Percentiles rank a stretch among this genome's conserved stretches.
These are phyloP conservation scores for Mesochorus sp. DNA, from an alignment of 2,888 invertebrate genomes.

Conservation along the genomic window DNA sequence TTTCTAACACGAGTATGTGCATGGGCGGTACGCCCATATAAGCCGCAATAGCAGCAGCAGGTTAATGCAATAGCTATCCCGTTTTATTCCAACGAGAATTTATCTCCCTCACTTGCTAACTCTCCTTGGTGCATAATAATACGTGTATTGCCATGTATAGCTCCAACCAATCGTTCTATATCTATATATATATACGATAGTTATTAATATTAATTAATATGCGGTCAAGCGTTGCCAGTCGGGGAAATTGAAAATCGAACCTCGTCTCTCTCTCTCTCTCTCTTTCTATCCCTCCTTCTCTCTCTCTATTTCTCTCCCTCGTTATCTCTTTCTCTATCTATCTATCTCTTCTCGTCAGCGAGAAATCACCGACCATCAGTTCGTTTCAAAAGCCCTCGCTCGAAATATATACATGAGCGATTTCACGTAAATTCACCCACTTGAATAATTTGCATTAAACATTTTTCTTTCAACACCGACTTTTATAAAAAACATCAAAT, in stretches of 20 bases:
- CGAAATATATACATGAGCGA: not conserved
- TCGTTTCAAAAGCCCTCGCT: conserved; percentile 6
- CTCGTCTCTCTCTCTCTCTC: not conserved
- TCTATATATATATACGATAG: conserved; percentile 5
- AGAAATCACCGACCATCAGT: conserved; percentile 25
- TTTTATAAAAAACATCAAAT: too few species aligned
- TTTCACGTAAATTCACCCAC: too few species aligned
- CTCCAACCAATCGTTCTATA: not conserved
- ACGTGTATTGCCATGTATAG: not conserved
- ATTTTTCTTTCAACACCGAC: too few species aligned
- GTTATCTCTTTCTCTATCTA: not conserved
- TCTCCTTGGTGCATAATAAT: not conserved
- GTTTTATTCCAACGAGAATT: not conserved
- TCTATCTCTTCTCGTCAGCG: not conserved
- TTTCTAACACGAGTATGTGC: not conserved
- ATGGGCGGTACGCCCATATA: not conserved
- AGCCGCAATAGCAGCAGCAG: not conserved
- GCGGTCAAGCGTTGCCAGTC: conserved; percentile 36
- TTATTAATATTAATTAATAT: conserved; percentile 54
- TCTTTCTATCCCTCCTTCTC: not conserved
- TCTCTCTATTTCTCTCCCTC: not conserved
- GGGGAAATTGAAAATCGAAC: conserved; percentile 58
- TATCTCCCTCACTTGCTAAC: conserved; percentile 28
- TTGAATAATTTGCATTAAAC: too few species aligned
- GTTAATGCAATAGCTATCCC: conserved; percentile 18